Evolutionary conservation across 2,888 invertebrate species (phyloP).

Genomic region (Aradus depressus): DNA sequence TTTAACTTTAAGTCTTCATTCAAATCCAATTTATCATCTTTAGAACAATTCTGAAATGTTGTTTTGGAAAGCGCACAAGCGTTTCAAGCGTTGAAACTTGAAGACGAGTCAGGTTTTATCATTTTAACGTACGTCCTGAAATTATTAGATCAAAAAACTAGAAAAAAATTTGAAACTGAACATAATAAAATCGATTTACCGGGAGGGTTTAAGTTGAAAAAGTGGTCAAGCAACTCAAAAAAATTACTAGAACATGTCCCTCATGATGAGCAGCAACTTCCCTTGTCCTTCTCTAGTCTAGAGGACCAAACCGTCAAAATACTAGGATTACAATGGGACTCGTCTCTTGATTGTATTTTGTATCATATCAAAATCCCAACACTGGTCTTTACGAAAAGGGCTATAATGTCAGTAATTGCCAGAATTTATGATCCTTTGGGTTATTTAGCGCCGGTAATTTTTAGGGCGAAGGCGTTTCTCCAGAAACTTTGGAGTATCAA

Average conservation of each 20-base stretch:
- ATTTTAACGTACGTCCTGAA: not conserved
- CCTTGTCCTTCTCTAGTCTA: not conserved
- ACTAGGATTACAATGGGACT: constrained; percentile 25
- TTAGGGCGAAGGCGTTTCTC: no score
- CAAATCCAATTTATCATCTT: not conserved
- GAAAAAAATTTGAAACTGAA: constrained; percentile 2
- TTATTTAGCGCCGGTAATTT: no score
- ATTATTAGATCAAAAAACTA: not conserved
- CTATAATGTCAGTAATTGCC: no score
- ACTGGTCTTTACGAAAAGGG: no score
- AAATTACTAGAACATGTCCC: constrained; percentile 4
- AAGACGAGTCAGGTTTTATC: not conserved
- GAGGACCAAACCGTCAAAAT: constrained; percentile 20
- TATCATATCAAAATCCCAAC: constrained; percentile 13
- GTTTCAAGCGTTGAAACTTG: not conserved
- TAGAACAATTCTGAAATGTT: not conserved
- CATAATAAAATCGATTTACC: not conserved
- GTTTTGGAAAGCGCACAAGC: not conserved
- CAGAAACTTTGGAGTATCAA: no score
- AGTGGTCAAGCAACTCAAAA: constrained; percentile 28
- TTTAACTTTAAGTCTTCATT: not conserved
- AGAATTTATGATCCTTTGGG: no score
- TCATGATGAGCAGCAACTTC: not conserved
- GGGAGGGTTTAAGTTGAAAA: constrained; percentile 28
- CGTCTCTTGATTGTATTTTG: constrained; percentile 23